These are phyloP conservation scores for Brachionichthys hirsutus DNA, from an alignment of 2,113 vertebrate species.

Conservation along the genomic window DNA sequence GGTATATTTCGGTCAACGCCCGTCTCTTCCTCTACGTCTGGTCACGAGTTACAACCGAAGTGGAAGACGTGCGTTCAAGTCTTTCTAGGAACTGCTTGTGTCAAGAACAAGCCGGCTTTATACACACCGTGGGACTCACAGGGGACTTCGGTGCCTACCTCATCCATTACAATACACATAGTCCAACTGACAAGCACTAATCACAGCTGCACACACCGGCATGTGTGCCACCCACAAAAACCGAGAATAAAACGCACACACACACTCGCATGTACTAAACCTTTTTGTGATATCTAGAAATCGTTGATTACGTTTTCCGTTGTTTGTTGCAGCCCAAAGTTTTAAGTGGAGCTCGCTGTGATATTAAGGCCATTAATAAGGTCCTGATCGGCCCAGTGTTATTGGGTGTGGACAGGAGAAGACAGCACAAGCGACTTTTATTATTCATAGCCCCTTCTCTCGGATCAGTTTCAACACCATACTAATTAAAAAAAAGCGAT, in stretches of 20 bases:
- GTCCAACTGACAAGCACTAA: constrained; percentile 59
- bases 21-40: constrained; percentile 1
- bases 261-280: constrained; percentile 14
- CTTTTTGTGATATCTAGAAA: constrained; percentile 11
- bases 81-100: constrained; percentile 12
- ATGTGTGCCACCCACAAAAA: constrained; percentile 3
- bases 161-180: constrained; percentile 71
- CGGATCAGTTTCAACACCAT: constrained; percentile 54
- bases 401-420: constrained; percentile 59
- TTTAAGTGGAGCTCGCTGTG: constrained; percentile 7
- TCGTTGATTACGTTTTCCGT: constrained; percentile 12
- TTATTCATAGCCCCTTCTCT: constrained; percentile 53
- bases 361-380: constrained; percentile 51
- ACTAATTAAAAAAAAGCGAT: constrained; percentile 51
- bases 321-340: constrained; percentile 48
- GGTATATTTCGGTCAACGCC: neutral
- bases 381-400: constrained; percentile 45
- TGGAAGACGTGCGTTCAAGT: constrained; percentile 4
- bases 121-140: constrained; percentile 63
- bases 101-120: constrained; percentile 57
- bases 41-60: neutral
- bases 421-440: constrained; percentile 40
- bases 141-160: constrained; percentile 59
- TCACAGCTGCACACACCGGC: constrained; percentile 40
- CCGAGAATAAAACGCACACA: neutral